Evolutionary conservation across 1,140 invertebrate species (phyloP).

Genomic region (Drosophila orena): DNA sequence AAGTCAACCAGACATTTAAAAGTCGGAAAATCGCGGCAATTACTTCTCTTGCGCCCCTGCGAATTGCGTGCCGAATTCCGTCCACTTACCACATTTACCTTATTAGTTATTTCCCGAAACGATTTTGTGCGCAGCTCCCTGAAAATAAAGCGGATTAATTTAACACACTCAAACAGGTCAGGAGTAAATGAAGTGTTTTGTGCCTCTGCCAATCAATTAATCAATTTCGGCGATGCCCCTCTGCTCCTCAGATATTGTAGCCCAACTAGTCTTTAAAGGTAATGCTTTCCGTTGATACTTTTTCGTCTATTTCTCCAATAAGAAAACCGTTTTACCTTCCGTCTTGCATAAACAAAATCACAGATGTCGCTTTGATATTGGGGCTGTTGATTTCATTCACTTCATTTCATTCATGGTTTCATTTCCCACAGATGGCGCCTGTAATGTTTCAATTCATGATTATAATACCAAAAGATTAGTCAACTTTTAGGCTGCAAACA

Average conservation of each 20-base stretch:
- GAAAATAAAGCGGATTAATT: constrained; percentile 54
- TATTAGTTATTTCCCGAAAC: not conserved
- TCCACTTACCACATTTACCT: constrained; percentile 16
- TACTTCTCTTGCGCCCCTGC: constrained; percentile 54
- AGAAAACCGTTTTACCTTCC: too few relatives aligned
- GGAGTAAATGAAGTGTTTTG: constrained; percentile 57
- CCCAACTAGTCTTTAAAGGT: not conserved
- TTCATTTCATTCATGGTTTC: too few relatives aligned
- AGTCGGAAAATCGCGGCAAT: constrained; percentile 76
- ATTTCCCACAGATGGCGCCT: too few relatives aligned
- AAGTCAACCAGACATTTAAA: constrained; percentile 68
- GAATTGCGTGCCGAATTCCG: constrained; percentile 34
- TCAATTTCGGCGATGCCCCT: constrained; percentile 34
- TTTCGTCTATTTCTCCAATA: too few relatives aligned
- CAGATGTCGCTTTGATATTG: too few relatives aligned
- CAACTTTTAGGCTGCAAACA: not conserved
- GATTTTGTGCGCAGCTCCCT: constrained; percentile 11
- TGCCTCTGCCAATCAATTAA: constrained; percentile 49
- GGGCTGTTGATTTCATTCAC: too few relatives aligned
- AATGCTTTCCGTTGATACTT: not conserved
- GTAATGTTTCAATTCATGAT: not conserved
- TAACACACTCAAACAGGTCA: not conserved
- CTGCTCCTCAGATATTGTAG: too few relatives aligned
- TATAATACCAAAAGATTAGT: not conserved
- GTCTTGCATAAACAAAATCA: not conserved